Conservation (phyloP, 2,888 invertebrate genomes). For the Steinernema scapterisci region DNA sequence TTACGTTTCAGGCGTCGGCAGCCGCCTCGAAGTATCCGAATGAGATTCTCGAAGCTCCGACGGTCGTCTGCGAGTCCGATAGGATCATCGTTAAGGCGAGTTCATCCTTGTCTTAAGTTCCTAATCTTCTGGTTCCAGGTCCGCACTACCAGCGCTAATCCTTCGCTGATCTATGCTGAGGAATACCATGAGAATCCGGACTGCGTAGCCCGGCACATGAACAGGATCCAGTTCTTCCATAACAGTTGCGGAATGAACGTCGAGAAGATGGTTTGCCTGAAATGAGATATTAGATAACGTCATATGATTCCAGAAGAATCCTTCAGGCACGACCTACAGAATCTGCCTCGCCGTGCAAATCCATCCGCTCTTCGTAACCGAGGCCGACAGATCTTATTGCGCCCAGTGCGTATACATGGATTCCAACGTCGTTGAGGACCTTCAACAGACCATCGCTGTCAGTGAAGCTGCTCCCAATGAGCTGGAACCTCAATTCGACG, state of each 20-base stretch:
- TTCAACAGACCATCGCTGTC: conserved; percentile 60
- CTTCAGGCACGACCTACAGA: conserved; percentile 59
- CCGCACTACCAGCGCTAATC: conserved; percentile 63
- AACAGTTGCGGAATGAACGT: conserved; percentile 64
- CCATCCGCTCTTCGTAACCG: conserved; percentile 67
- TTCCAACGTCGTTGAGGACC: conserved; percentile 58
- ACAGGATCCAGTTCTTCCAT: conserved; percentile 57
- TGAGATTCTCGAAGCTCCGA: conserved; percentile 64
- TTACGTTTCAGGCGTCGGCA: not conserved
- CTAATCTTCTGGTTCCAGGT: conserved; percentile 45
- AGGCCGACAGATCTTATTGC: conserved; percentile 65
- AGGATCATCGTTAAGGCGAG: conserved; percentile 58
- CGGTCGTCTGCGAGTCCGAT: conserved; percentile 63
- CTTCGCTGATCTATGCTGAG: conserved; percentile 65
- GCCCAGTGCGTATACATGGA: conserved; percentile 67
- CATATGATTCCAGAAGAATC: conserved; percentile 49
- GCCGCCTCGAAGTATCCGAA: conserved; percentile 51
- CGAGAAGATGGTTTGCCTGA: conserved; percentile 53
- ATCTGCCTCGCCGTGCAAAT: conserved; percentile 64
- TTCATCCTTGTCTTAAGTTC: not conserved
- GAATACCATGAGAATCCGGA: conserved; percentile 57
- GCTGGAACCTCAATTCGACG: conserved; percentile 63
- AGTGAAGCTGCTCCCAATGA: conserved; percentile 63
- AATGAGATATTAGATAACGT: not conserved
- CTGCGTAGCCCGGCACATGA: conserved; percentile 59